Percentiles rank a stretch among this genome's conserved stretches.
Evolutionary conservation across 1,140 invertebrate genomes (phyloP).

Genomic region (Drosophila ficusphila): DNA sequence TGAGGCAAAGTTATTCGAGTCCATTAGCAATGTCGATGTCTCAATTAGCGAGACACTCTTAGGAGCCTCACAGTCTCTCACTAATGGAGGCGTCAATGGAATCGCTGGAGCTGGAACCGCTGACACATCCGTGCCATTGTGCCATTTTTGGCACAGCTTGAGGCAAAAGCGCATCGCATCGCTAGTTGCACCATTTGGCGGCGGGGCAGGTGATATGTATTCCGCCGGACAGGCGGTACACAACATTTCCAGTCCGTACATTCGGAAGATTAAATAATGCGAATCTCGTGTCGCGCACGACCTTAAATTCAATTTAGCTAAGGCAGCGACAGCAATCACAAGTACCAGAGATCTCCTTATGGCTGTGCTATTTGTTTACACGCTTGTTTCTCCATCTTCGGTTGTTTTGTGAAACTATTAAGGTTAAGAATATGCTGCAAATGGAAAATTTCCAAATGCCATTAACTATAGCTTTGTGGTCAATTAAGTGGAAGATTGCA

Average conservation of each 20-base stretch:
- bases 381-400: slow-evolving; percentile 17
- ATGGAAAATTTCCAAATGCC: slow-evolving; percentile 35
- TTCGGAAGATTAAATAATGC: slow-evolving; percentile 62
- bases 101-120: slow-evolving; percentile 1
- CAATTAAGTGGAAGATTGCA: slow-evolving; percentile 18
- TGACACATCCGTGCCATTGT: slow-evolving; percentile 40
- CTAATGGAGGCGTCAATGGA: slow-evolving; percentile 69
- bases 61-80: slow-evolving; percentile 40
- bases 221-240: not conserved
- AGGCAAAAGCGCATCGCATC: slow-evolving; percentile 50
- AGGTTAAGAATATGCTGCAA: slow-evolving; percentile 51
- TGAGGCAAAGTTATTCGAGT: slow-evolving; percentile 49
- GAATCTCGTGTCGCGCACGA: slow-evolving; percentile 73
- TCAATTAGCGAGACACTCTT: slow-evolving; percentile 56
- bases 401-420: slow-evolving; percentile 68
- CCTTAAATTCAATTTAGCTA: slow-evolving; percentile 81
- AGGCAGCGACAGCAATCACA: slow-evolving; percentile 29
- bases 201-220: not conserved
- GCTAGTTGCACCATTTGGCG: slow-evolving; percentile 57
- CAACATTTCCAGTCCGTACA: slow-evolving; percentile 12
- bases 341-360: slow-evolving; percentile 15
- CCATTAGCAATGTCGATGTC: slow-evolving; percentile 59
- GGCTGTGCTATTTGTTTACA: slow-evolving; percentile 60
- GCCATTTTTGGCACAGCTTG: slow-evolving; percentile 67
- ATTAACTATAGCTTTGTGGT: slow-evolving; percentile 1